Evolutionary conservation across 2,888 invertebrate genomes (phyloP), one percentile per base, ranked within the genome.

Genomic region (Automeris io): DNA sequence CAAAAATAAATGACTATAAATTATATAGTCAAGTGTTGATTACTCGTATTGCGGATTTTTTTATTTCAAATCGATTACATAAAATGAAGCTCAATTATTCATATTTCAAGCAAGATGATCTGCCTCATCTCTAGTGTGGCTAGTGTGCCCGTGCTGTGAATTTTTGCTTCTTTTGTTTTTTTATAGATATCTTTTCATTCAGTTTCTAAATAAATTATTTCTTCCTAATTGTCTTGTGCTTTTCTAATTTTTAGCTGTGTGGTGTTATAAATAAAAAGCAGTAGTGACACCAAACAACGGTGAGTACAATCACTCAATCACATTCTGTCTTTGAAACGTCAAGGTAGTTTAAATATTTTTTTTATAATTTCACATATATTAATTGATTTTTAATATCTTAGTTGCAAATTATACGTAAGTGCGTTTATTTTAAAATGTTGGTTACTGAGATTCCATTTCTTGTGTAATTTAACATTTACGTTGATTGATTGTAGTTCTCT

Each of bases 151-250:
- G 39, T 51, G 50, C 39, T 47, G 45, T 54, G 44, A 51, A 46
- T 50, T 61, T 61, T 52, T 55, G 47, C 46, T 54, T 59, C 55
- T 62, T 57, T 57, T 57, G 51, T 61, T 61, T 57, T 51, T 48
- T 45, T 44, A 39, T 18, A 37, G 29, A 23, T n/a, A n/a, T n/a
- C n/a, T n/a, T n/a, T n/a, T n/a, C n/a, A n/a, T 41, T 34, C 24
- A 26, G 19, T 39, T 29, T 34, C 25, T 21, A 26, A 35, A 40
- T 37, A 35, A n/a, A n/a, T 38, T 35, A 21, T 39, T 35, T 35
- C 21, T 12, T 6, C 19, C 16, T 25, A 13, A 12, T 33, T 23
- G 21, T 26, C 16, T 32, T 8, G 12, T 29, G 11, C 33, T 35
- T 9, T 19, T 39, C 26, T 29, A 37, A 9, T 26, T 13, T 19